Conservation (phyloP, 1,140 invertebrate species). For the Pteromalus puparum region DNA sequence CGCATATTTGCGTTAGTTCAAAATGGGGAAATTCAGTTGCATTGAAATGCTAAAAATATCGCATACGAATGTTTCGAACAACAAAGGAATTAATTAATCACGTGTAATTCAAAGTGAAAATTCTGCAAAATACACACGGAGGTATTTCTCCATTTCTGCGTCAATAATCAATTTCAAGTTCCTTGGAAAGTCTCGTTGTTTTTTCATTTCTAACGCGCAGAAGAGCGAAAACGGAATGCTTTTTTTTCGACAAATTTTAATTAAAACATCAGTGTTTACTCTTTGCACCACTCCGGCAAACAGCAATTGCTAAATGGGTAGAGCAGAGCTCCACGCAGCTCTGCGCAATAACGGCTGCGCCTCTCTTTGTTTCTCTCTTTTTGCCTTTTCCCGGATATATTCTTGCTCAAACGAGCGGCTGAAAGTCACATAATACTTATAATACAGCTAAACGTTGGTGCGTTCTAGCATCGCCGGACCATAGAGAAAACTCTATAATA, state of each 20-base stretch:
- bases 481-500: background rate
- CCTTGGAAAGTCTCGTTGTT: background rate
- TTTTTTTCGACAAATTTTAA: constrained; percentile 1
- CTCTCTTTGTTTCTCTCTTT: background rate
- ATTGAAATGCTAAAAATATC: too few species aligned
- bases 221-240: background rate
- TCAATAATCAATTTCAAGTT: too few species aligned
- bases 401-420: too few species aligned
- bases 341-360: background rate
- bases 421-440: background rate
- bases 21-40: too few species aligned
- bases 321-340: background rate
- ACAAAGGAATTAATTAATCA: too few species aligned
- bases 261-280: background rate
- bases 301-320: background rate
- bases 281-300: background rate
- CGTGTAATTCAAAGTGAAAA: too few species aligned
- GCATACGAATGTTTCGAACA: too few species aligned
- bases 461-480: background rate
- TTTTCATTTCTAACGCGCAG: background rate
- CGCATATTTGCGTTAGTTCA: too few species aligned
- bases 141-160: too few species aligned
- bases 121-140: too few species aligned
- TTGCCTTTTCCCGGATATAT: background rate
- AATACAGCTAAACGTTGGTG: background rate